Conservation (phyloP, 2,113 vertebrate genomes). For the Nicator chloris region DNA sequence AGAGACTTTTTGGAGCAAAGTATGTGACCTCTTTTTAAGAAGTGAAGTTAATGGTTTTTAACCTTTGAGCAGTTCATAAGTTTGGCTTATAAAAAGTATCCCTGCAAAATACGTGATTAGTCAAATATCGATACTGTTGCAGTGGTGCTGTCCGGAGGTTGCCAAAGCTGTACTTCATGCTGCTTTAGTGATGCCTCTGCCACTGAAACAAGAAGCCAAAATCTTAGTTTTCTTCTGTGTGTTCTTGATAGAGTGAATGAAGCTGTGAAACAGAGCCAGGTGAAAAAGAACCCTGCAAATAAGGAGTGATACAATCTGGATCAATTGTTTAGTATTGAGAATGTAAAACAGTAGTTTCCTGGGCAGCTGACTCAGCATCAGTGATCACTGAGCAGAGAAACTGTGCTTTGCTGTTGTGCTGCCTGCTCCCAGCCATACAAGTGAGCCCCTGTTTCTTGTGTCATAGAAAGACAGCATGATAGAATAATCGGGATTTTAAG, state of each 20-base stretch:
- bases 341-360: neutral
- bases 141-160: neutral
- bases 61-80: neutral
- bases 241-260: neutral
- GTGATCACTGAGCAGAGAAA: neutral
- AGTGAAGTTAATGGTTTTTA: neutral
- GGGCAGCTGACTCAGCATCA: neutral
- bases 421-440: neutral
- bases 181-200: neutral
- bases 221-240: neutral
- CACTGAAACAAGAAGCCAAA: neutral
- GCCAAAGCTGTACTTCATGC: neutral
- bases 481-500: neutral
- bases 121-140: neutral
- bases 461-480: neutral
- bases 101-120: neutral
- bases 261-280: neutral
- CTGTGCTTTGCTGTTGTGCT: neutral
- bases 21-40: neutral
- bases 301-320: neutral
- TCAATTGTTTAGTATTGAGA: neutral
- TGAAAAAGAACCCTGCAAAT: neutral
- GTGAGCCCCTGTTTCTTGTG: neutral
- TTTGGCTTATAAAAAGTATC: neutral
- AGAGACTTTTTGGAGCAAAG: neutral